Evolutionary conservation across 53 echinoderm and acorn worm genomes (phyloP), one percentile per base, ranked within the genome.

Genomic region (Paracentrotus lividus): DNA sequence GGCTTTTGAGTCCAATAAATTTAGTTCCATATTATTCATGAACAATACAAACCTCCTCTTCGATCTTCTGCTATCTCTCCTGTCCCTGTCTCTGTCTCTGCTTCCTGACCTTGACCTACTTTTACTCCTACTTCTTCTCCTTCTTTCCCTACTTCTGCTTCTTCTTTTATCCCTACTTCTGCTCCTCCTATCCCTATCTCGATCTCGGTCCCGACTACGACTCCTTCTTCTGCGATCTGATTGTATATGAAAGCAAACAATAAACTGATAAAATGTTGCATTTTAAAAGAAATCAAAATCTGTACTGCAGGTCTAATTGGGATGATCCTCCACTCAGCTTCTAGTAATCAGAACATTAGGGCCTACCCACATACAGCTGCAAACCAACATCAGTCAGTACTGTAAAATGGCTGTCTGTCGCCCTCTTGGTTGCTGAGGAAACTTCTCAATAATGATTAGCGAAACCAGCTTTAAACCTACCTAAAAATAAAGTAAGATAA

Each of bases 81-180:
- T 87, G 20, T 90, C 93, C 87, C 95, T 95, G 24, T 89, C 94
- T 47, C 90, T 94, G 29, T 72, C 90, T 18, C 94, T 94, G 68
- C 92, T 76, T 5, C 92, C 77, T 38, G 92, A 68, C 14, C 92
- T 27, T 49, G 84, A 90, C 52, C 94, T 77, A 36, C 77, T 94
- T 53, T 90, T 91, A 90, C 97, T 95, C 49, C 96, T 88, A 57
- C 97, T 97, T 36, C 96, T 93, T 77, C 98, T 97, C 24, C 93
- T 92, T 16, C 95, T 90, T 60, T 95, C 96, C 89, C 95, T 93
- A 67, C 95, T 95, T 67, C 94, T 36, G 60, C 97, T 97, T 42
- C 97, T 97, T 42, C 97, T 56, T 72, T 94, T 89, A 45, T 93
- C 76, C 23, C 88, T 57, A 43, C 97, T 96, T 42, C 94, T 94